Evolutionary conservation across 2,113 vertebrate species (phyloP).

Genomic region (Poecilia latipinna): DNA sequence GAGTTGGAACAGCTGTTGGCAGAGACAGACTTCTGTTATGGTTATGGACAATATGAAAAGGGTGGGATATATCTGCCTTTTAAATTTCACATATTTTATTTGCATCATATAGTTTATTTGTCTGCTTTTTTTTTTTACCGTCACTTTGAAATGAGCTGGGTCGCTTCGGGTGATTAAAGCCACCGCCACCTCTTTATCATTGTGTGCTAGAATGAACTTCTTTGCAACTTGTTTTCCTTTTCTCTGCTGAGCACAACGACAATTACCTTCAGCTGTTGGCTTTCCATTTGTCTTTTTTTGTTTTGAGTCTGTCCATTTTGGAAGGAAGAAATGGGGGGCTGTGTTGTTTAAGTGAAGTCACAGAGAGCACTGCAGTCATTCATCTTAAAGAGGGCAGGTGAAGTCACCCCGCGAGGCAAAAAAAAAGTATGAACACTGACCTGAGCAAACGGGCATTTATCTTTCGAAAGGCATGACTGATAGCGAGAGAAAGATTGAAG

Average conservation of each 20-base stretch:
- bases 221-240: constrained; percentile 49
- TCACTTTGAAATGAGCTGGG: constrained; percentile 33
- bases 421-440: constrained; percentile 66
- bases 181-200: constrained; percentile 47
- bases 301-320: constrained; percentile 47
- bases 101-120: background rate
- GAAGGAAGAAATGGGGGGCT: constrained; percentile 20
- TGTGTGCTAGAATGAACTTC: constrained; percentile 47
- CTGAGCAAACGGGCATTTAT: constrained; percentile 55
- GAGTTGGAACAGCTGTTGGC: background rate
- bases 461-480: constrained; percentile 30
- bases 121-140: no score
- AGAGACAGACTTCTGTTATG: background rate
- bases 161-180: constrained; percentile 34
- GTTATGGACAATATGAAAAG: background rate
- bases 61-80: no score
- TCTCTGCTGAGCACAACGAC: constrained; percentile 42
- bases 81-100: background rate
- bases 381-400: constrained; percentile 62
- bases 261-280: constrained; percentile 62
- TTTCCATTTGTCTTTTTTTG: constrained; percentile 49
- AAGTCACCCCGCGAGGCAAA: constrained; percentile 41
- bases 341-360: constrained; percentile 62
- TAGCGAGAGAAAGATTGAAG: constrained; percentile 37
- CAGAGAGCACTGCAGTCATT: constrained; percentile 49